Percentiles rank a stretch among this genome's conserved stretches.
phyloP scores from a whole-genome alignment of 2,797 vertebrate genomes.

The Euthynnus affinis region DNA sequence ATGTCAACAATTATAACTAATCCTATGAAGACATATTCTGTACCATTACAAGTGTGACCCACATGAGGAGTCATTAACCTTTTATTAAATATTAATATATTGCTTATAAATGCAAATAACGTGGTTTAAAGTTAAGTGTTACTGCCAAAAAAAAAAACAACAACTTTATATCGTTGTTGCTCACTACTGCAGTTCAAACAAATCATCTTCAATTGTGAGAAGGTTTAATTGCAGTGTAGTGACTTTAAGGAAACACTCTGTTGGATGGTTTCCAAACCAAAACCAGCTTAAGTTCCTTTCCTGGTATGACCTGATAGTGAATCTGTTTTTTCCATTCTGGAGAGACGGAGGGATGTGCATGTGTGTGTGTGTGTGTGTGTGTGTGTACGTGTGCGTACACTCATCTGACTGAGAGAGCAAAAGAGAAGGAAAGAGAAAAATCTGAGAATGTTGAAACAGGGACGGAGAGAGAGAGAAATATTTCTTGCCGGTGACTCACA shows the following conservation, averaged over 20 bases:
- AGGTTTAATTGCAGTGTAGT: neutral
- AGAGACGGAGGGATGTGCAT: neutral
- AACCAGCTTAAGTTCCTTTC: constrained; percentile 29
- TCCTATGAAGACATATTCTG: too few species aligned
- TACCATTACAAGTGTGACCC: too few species aligned
- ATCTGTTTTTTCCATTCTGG: constrained; percentile 59
- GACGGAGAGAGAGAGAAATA: constrained; percentile 6
- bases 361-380: constrained; percentile 7
- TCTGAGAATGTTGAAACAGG: neutral
- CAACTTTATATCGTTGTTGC: neutral
- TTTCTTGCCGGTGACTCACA: constrained; percentile 25
- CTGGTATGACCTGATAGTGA: constrained; percentile 36
- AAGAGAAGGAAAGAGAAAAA: neutral
- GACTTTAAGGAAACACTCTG: constrained; percentile 13
- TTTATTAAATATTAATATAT: too few species aligned
- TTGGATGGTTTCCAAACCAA: neutral
- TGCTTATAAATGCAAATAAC: too few species aligned
- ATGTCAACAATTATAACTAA: too few species aligned
- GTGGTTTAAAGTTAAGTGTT: too few species aligned
- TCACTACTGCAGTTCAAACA: neutral
- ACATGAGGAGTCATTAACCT: too few species aligned
- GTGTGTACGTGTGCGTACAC: neutral
- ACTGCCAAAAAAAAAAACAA: too few species aligned
- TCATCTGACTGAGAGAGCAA: neutral
- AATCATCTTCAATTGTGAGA: neutral